Evolutionary conservation across 2,113 vertebrate genomes (phyloP), one percentile per base, ranked within the genome.

Genomic region (Arizona elegans): DNA sequence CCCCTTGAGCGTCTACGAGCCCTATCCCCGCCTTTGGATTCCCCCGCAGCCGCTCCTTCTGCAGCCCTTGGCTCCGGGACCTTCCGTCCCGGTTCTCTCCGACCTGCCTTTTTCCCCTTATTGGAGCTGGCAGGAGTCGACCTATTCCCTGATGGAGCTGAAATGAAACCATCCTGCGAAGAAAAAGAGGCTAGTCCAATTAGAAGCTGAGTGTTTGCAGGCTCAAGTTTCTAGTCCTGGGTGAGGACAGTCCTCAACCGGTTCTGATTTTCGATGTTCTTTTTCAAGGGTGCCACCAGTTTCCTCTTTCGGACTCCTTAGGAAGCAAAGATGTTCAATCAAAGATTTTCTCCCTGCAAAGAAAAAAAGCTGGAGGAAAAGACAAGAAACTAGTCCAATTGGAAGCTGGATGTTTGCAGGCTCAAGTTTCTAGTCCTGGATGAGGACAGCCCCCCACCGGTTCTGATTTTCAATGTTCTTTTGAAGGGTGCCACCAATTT

Each of bases 11-110:
- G 90, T 15, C 87, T 93, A 33, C 55, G 62, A 26, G 0, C 43
- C 58, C 9, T 88, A 29, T 90, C n/a, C 54, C 59, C 0, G 86
- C 13, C 23, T 89, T 0, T 58, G 81, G 26, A n/a, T 86, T 4
- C 89, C 38, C 19, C 33, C 17, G 15, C 92, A 10, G 23, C 81
- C 12, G 4, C 11, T 21, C 15, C 58, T 86, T 12, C 86, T 62
- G 3, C 15, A 33, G 0, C 0, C 89, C 0, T 62, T 0, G 29
- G 85, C 29, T 0, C 0, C 1, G 0, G 5, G 5, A 23, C 5
- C 24, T 53, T 4, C 65, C 5, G 29, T n/a, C 38, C 91, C 24
- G 70, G 11, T 33, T 24, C 17, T 52, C 10, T 19, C 92, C 6
- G 50, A 95, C 4, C 13, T 50, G n/a, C 33, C 93, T 3, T 9